Evolutionary conservation across 2,888 invertebrate genomes (phyloP), one percentile per base, ranked within the genome.

Genomic region (Scotopteryx bipunctaria): DNA sequence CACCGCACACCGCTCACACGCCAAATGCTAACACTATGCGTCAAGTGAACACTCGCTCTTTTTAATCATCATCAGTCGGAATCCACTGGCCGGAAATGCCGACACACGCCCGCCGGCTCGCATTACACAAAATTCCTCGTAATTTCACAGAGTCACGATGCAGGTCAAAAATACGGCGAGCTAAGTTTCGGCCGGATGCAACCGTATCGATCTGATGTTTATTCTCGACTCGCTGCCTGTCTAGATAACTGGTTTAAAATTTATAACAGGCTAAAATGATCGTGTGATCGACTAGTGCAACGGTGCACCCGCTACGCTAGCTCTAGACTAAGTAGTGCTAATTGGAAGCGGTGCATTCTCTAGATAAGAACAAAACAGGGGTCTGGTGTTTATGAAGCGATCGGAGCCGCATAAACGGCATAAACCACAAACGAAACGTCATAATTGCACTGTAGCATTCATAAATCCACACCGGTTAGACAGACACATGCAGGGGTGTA

Each of bases 41-140:
- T 85, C 83, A 80, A 87, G 86, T 86, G 83, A 83, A 83, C 81
- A 82, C 82, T 82, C 78, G 78, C 78, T 76, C 78, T 81, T 78
- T 78, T 78, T 45, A 55, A 54, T 57, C 53, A 78, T 77, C 75
- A 78, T 69, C 71, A 60, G 69, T 60, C 58, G 57, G 67, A 67
- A 64, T 55, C 58, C 47, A 55, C 49, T 57, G 44, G 40, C 59
- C 55, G 61, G 27, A 37, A 55, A 46, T 43, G 37, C 38, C 36
- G 38, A 27, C 27, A 40, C 42, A 25, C 5, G 55, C 63, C 19
- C n/a, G n/a, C 19, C 59, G 59, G 57, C 61, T 59, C 55, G 53
- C 64, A 56, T 56, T 63, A 57, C 62, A 54, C 21, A 15, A 29
- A 44, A 37, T 33, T 31, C 40, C 44, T 36, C 31, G 52, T 48